phyloP scores from a whole-genome alignment of 2,888 invertebrate species.

The Alloplasta piceator region DNA sequence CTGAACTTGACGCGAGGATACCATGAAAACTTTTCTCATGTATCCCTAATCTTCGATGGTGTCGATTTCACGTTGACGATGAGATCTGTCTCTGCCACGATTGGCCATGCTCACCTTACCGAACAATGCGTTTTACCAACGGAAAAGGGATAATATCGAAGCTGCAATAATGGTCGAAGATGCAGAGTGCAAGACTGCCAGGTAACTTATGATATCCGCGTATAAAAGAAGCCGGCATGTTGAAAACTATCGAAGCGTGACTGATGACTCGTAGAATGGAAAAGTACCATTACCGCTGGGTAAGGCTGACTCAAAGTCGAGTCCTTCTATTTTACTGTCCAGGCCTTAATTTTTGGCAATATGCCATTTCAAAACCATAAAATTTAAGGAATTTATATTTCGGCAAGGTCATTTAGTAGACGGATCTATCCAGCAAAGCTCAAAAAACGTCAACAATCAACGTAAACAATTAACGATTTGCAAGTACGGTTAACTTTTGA shows the following conservation, averaged over 20 bases:
- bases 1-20: conserved; percentile 43
- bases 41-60: conserved; percentile 71
- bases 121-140: background rate
- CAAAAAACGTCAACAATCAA: conserved; percentile 7
- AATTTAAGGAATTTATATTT: background rate
- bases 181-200: conserved; percentile 41
- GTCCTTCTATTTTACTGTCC: background rate
- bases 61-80: conserved; percentile 70
- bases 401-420: background rate
- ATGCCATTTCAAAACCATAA: background rate
- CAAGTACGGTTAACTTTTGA: too few species aligned
- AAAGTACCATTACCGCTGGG: background rate
- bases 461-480: too few species aligned
- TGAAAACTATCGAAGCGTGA: conserved; percentile 76
- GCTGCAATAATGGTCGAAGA: background rate
- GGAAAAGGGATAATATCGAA: background rate
- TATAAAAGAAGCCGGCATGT: conserved; percentile 74
- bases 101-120: background rate
- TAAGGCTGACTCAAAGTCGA: background rate
- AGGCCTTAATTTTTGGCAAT: too few species aligned
- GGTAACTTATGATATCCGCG: conserved; percentile 75
- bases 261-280: conserved; percentile 61
- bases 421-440: conserved; percentile 21
- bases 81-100: background rate
- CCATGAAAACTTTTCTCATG: conserved; percentile 64